Percentiles rank a stretch among this genome's conserved stretches.
phyloP scores from a whole-genome alignment of 2,113 vertebrate species.

The Eretmochelys imbricata region DNA sequence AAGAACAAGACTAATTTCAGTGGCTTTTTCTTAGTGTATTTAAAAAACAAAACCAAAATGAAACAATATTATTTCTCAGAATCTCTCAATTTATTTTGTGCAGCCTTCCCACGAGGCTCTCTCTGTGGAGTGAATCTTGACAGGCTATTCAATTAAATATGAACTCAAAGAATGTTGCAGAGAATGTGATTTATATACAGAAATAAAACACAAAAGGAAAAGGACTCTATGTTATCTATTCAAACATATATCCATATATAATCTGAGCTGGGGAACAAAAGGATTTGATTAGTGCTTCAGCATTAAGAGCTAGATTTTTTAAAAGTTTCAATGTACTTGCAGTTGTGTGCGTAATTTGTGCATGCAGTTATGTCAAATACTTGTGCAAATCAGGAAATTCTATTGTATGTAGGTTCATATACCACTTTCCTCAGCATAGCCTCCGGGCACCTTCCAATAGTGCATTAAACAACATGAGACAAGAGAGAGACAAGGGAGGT shows the following conservation, averaged over 20 bases:
- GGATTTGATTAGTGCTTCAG: not conserved
- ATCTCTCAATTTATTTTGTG: conserved; percentile 22
- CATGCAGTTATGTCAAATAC: not conserved
- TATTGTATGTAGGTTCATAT: not conserved
- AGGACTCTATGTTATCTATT: not conserved
- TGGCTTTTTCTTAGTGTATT: not conserved
- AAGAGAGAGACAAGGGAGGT: not conserved
- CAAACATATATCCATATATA: not conserved
- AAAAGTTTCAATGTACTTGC: not conserved
- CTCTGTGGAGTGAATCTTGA: conserved; percentile 14
- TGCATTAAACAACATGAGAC: not conserved
- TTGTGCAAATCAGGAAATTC: not conserved
- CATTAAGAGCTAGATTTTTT: not conserved
- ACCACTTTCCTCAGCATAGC: not conserved
- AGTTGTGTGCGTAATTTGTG: not conserved
- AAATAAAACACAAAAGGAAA: not conserved
- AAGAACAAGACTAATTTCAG: not conserved
- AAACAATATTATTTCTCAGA: conserved; percentile 3
- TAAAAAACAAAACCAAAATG: not conserved
- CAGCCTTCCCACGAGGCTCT: not conserved
- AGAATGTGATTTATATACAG: not conserved
- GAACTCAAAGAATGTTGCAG: not conserved
- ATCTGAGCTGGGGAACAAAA: not conserved
- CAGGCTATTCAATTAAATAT: not conserved
- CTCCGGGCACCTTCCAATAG: not conserved